Base-by-base conservation (phyloP, 2,888 invertebrate genomes). In the Euphydryas editha region DNA sequence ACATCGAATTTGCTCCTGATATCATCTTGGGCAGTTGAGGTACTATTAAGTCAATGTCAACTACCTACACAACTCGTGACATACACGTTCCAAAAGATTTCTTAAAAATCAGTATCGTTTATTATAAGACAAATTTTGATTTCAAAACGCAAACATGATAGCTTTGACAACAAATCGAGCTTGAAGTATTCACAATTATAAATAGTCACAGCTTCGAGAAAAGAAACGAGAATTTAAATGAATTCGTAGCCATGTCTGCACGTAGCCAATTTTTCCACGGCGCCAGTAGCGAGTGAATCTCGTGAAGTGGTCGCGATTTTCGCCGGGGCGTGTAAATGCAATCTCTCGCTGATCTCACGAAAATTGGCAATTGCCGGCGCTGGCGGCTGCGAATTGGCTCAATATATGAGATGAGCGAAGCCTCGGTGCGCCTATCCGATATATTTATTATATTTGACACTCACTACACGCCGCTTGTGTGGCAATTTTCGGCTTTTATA, bases 311-410 rank as follows among this genome's bases (percentile, higher is more conserved):
- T 39, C 57, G 58, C 64, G 65, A n/a, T 20, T 59, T 58, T 55
- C 65, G 66, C 44, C 60, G 59, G 54, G 46, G 62, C 37, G 65
- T 46, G 30, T 61, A 68, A 67, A 74, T 65, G 69, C 64, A 73
- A 74, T 73, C 68, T 62, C 56, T 37, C 17, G 68, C 71, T 70
- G 71, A 72, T 76, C 78, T 80, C 76, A 75, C 71, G 72, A 76
- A 85, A 82, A 86, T 86, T 86, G 86, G 70, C 86, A 86, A 86
- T 86, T 82, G 81, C 79, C 80, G 74, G 74, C 68, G 62, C 39
- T 78, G 75, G 74, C 71, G 64, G 63, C 71, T 51, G 51, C 51
- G 51, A 72, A 75, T 74, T 75, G 76, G 74, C 78, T 61, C 70
- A 70, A 74, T 73, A 65, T 62, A 67, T 60, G 65, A 49, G 65